A percentile compares a stretch with the other conserved stretches of the same genome.
These are phyloP conservation scores for Argyrosomus regius DNA, from an alignment of 2,797 vertebrate genomes.

Conservation along the genomic window DNA sequence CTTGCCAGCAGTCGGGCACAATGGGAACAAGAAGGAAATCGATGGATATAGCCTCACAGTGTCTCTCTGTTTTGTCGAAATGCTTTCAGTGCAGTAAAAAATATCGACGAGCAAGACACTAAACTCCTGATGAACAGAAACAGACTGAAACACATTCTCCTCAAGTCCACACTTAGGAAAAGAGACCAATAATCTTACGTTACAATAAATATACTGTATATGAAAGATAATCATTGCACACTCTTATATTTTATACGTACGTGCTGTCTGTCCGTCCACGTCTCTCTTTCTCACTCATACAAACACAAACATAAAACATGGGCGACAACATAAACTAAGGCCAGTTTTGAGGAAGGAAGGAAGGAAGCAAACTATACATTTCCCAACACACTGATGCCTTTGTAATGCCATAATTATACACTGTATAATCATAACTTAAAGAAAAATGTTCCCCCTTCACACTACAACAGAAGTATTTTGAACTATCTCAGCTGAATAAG, in stretches of 20 bases:
- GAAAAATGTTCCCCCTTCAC: conserved; percentile 21
- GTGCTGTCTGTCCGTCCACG: conserved; percentile 19
- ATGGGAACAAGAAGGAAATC: conserved; percentile 45
- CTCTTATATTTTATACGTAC: conserved; percentile 9
- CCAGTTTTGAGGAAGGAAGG: conserved; percentile 80
- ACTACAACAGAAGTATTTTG: conserved; percentile 18
- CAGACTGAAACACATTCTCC: conserved; percentile 42
- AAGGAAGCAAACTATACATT: conserved; percentile 63
- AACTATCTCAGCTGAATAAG: conserved; percentile 30
- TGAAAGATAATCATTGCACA: conserved; percentile 55
- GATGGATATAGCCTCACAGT: conserved; percentile 66
- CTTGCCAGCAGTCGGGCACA: conserved; percentile 51
- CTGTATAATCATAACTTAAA: conserved; percentile 23
- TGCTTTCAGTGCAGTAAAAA: conserved; percentile 65
- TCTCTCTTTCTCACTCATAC: conserved; percentile 30
- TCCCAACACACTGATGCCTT: conserved; percentile 48
- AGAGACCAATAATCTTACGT: conserved; percentile 50
- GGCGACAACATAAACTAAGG: conserved; percentile 80
- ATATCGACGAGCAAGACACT: conserved; percentile 39
- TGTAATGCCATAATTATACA: conserved; percentile 41
- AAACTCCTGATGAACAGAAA: conserved; percentile 34
- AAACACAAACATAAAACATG: conserved; percentile 61
- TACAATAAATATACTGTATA: conserved; percentile 49
- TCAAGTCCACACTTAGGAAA: conserved; percentile 40
- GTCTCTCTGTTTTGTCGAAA: conserved; percentile 48